Evolutionary conservation across 2,113 vertebrate genomes (phyloP).

Genomic region (Sander lucioperca): DNA sequence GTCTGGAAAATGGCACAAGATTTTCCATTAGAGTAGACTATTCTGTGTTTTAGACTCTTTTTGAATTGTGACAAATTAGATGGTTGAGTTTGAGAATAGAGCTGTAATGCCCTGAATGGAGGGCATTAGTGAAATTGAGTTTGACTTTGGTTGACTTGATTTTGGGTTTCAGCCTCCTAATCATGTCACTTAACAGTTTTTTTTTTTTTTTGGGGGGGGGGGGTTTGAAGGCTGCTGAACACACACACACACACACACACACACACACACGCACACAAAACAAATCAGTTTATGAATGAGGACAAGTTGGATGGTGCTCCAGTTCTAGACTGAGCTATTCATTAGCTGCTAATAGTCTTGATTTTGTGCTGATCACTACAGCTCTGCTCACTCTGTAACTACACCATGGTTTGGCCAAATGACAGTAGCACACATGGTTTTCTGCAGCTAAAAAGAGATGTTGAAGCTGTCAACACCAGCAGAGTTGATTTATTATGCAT

Average conservation of each 20-base stretch:
- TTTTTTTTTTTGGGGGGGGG: neutral
- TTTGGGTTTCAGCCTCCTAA: constrained; percentile 5
- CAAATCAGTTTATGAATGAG: neutral
- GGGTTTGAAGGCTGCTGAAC: constrained; percentile 7
- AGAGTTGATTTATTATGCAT: constrained; percentile 25
- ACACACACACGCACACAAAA: neutral
- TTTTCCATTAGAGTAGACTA: constrained; percentile 4
- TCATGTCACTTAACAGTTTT: neutral
- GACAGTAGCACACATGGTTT: constrained; percentile 12
- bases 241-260: neutral
- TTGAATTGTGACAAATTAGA: constrained; percentile 5
- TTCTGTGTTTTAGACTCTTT: constrained; percentile 17
- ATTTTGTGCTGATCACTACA: constrained; percentile 6
- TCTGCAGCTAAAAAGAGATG: constrained; percentile 9
- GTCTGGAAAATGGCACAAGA: constrained; percentile 13
- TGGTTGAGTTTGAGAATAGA: constrained; percentile 7
- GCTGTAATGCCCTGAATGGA: constrained; percentile 12
- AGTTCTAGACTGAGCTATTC: neutral
- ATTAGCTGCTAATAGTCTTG: constrained; percentile 1
- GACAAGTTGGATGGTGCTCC: neutral
- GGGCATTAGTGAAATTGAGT: neutral
- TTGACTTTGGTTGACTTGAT: constrained; percentile 3
- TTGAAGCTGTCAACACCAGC: constrained; percentile 23
- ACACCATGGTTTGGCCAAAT: constrained; percentile 3
- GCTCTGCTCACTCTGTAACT: neutral